Conservation (phyloP, 1,140 invertebrate species). For the Ladona fulva region DNA sequence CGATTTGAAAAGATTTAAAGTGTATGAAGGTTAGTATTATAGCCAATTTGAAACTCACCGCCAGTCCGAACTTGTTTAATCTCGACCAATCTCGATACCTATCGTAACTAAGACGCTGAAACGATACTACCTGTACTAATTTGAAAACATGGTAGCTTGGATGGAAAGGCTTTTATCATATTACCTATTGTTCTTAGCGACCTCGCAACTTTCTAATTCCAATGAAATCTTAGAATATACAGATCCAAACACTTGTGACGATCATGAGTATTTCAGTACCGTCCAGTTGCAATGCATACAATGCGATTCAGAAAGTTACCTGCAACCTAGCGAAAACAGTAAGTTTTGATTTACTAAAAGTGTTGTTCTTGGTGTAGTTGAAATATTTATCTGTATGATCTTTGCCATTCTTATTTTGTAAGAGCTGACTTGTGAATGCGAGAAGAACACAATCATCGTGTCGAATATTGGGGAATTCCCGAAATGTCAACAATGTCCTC, state of each 20-base stretch:
- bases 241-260: background rate
- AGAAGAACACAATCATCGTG: background rate
- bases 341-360: background rate
- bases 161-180: too few relatives aligned
- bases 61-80: too few relatives aligned
- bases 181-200: too few relatives aligned
- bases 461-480: background rate
- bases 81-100: too few relatives aligned
- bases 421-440: background rate
- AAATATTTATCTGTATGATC: too few relatives aligned
- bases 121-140: too few relatives aligned
- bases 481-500: background rate
- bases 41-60: too few relatives aligned
- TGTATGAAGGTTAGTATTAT: too few relatives aligned
- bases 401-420: background rate
- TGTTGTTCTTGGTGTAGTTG: background rate
- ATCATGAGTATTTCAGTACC: background rate
- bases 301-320: background rate
- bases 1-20: too few relatives aligned
- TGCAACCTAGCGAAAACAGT: background rate
- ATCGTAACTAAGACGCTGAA: too few relatives aligned
- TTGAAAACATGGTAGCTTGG: too few relatives aligned
- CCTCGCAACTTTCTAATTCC: too few relatives aligned
- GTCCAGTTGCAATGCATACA: background rate
- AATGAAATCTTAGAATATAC: background rate